Base-by-base conservation (phyloP, 2,888 invertebrate genomes). In the Temnothorax ravouxi region DNA sequence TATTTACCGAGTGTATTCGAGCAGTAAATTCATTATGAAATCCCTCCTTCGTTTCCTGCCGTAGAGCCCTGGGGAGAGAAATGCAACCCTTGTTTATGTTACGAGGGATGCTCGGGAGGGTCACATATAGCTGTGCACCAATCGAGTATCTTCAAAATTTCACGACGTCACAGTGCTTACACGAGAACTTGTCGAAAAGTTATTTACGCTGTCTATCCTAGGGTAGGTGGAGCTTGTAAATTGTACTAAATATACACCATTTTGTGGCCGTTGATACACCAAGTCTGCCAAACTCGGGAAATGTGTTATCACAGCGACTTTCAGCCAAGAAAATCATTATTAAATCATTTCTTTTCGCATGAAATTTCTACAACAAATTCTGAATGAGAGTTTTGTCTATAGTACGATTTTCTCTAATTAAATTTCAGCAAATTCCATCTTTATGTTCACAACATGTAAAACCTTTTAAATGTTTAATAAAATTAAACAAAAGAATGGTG, bases 61-160 rank as follows among this genome's bases (percentile, higher is more conserved):
- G 81, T 18, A 74, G n/a, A 71, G 64, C 90, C 80, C 29, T 34
- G 38, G 87, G 89, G 85, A 84, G 77, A 47, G 74, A 83, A 87
- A 81, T 85, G 77, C 84, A 74, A 88, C 77, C 85, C 87, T 91
- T 91, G 91, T 91, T 91, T 91, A 90, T 86, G 90, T 91, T 91
- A 90, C 88, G 88, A 86, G 87, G 79, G 85, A 88, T 89, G 88
- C 84, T 87, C 54, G 64, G 79, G 67, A 80, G 72, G 81, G 77
- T 62, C 76, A 83, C 67, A 81, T 86, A 56, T 86, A 56, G 82
- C 59, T 64, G 85, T 80, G 85, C 85, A 69, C 79, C 84, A 75
- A 89, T 91, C 84, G 89, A 85, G 75, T 86, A 81, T 88, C 87
- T 86, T 84, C 82, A 89, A 91, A 89, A 90, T 90, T 90, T 90